Evolutionary conservation across 2,888 invertebrate genomes (phyloP).

Genomic region (Rhagonycha fulva): DNA sequence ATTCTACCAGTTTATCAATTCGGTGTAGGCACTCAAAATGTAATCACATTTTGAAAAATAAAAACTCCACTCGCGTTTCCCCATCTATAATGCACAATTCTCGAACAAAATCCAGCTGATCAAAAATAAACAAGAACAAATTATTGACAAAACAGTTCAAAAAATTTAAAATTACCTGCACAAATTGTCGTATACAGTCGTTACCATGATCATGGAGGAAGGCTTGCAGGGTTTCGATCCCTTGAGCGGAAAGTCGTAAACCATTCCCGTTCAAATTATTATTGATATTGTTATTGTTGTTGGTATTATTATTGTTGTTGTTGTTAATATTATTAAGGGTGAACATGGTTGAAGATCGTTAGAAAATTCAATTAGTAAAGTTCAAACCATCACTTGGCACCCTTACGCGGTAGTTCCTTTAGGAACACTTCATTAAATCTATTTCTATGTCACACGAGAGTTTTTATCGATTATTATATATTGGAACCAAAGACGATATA

Average conservation of each 20-base stretch:
- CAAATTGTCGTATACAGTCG: conserved; percentile 67
- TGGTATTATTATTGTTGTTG: conserved; percentile 43
- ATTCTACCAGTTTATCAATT: neutral
- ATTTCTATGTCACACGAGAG: conserved; percentile 16
- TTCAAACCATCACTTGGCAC: conserved; percentile 19
- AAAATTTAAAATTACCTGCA: conserved; percentile 59
- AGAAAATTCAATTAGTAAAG: neutral
- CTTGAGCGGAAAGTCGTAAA: conserved; percentile 61
- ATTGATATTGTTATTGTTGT: conserved; percentile 41
- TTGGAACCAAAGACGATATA: conserved; percentile 18
- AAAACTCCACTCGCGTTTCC: neutral
- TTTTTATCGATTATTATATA: conserved; percentile 26
- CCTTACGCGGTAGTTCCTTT: neutral
- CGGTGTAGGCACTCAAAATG: neutral
- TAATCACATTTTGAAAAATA: neutral
- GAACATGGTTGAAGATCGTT: conserved; percentile 17
- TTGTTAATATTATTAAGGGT: conserved; percentile 41
- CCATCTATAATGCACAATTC: neutral
- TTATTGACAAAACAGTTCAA: neutral
- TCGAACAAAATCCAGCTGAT: neutral
- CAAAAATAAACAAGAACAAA: neutral
- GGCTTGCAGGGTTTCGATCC: conserved; percentile 64
- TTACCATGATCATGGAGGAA: conserved; percentile 69
- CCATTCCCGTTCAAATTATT: conserved; percentile 59
- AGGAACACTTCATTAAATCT: conserved; percentile 24